phyloP scores from a whole-genome alignment of 2,797 vertebrate species.

The Furcifer pardalis region DNA sequence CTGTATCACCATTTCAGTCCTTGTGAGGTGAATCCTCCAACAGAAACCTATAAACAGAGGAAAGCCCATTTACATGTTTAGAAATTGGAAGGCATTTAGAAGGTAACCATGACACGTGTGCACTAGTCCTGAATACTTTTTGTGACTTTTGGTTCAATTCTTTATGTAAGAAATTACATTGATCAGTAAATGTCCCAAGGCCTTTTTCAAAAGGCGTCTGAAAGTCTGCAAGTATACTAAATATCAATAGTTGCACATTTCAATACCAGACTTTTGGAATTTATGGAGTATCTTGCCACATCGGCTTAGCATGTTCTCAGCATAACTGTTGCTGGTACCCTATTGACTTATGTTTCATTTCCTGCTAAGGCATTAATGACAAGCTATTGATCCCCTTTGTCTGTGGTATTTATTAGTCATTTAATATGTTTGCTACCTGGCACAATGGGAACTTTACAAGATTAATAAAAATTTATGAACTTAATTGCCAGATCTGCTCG shows the following conservation, averaged over 20 bases:
- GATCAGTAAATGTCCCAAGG: not conserved
- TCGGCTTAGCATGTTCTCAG: rapidly evolving
- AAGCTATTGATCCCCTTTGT: conserved; percentile 47
- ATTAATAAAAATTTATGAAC: conserved; percentile 52
- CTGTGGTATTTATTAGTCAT: conserved; percentile 26
- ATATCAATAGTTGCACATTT: not conserved
- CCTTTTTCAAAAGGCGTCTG: not conserved
- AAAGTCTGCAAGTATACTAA: not conserved
- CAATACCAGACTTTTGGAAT: not conserved
- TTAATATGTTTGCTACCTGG: conserved; percentile 44
- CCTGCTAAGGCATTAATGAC: conserved; percentile 41
- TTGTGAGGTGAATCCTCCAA: too few species aligned
- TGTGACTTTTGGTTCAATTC: not conserved
- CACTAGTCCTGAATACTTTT: not conserved
- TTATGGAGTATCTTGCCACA: not conserved
- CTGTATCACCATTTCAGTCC: not conserved
- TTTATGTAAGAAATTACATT: not conserved
- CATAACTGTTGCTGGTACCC: conserved; percentile 9
- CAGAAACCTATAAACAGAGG: too few species aligned
- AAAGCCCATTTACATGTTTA: not conserved
- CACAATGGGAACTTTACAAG: conserved; percentile 42
- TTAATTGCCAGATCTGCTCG: conserved; percentile 50
- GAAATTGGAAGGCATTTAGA: not conserved
- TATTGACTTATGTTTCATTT: not conserved
- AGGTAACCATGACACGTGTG: not conserved